Evolutionary conservation across 2,797 vertebrate genomes (phyloP).

Genomic region (Sebastes hubbsi): DNA sequence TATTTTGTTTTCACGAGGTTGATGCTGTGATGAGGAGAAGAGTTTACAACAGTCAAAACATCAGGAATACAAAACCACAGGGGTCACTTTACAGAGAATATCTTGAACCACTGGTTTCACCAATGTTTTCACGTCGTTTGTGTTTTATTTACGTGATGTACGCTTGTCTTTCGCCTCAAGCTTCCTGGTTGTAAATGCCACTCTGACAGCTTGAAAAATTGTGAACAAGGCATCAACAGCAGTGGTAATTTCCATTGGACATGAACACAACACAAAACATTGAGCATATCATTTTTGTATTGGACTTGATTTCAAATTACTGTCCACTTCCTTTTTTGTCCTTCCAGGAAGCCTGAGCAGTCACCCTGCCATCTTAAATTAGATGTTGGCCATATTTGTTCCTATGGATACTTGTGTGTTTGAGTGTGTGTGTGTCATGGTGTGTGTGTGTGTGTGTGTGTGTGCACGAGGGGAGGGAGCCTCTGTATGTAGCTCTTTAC

Average conservation of each 20-base stretch:
- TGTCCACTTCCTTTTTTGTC: conserved; percentile 1
- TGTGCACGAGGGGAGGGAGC: conserved; percentile 16
- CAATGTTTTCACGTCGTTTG: conserved; percentile 16
- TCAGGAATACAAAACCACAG: conserved; percentile 70
- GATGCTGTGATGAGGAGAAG: conserved; percentile 44
- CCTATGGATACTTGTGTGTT: conserved; percentile 69
- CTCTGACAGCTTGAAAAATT: conserved; percentile 17
- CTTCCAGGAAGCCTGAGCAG: conserved; percentile 60
- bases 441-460: conserved; percentile 7
- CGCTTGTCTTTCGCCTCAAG: conserved; percentile 51
- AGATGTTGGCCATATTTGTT: conserved; percentile 75
- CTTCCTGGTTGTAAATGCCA: conserved; percentile 58
- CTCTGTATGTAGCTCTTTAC: conserved; percentile 77
- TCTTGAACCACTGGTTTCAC: conserved; percentile 48
- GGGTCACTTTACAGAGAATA: conserved; percentile 62
- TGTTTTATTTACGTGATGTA: conserved; percentile 46
- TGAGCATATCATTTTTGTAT: conserved; percentile 7
- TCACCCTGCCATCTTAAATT: conserved; percentile 70
- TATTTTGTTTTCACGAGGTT: conserved; percentile 1
- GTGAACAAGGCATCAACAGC: conserved; percentile 8
- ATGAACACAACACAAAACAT: not conserved
- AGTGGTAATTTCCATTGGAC: conserved; percentile 12
- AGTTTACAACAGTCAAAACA: conserved; percentile 68
- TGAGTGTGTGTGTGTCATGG: not conserved
- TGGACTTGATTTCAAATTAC: conserved; percentile 13